Evolutionary conservation across 2,797 vertebrate genomes (phyloP), one percentile per base, ranked within the genome.

Genomic region (Prunella strophiata): DNA sequence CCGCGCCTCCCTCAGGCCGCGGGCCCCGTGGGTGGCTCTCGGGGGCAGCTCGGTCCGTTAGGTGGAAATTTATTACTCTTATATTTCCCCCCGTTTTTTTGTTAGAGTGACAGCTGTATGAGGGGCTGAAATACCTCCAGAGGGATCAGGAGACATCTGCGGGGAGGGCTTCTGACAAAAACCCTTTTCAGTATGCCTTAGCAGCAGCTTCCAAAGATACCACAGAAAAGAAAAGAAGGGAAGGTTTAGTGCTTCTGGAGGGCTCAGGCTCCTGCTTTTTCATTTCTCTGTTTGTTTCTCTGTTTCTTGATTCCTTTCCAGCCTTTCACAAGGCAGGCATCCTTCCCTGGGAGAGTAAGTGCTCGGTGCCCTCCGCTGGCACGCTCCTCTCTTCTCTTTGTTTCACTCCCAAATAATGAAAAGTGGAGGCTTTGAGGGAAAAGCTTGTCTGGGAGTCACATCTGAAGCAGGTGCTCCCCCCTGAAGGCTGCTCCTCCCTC

Each of bases 91-190:
- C 51, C 42, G 6, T 5, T 18, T 91, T 92, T 90, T 92, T 81
- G 87, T 94, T 91, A 67, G 83, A 94, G 96, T 97, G 98, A 98
- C 98, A 98, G 98, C 98, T 98, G 98, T 98, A 66, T 91, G 88
- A 95, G 95, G 96, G 97, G 74, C 97, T 97, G 96, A 96, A 98
- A 98, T 98, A 98, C 98, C 97, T 97, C 96, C 62, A 91, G 96
- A 98, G 97, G 97, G 97, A 98, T 98, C 97, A 92, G 91, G 86
- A 92, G 96, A 92, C 89, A 91, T 94, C 92, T 94, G 93, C 90
- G 25, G 90, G 43, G 81, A 79, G 68, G 55, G 85, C 78, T 95
- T 38, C 72, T 95, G 87, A 95, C 89, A 96, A 95, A 97, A 94
- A 16, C 57, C 70, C 82, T 91, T 96, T 95, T 95, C 91, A 96